Evolutionary conservation across 2,888 invertebrate species (phyloP).

Genomic region (Tridacna gigas): DNA sequence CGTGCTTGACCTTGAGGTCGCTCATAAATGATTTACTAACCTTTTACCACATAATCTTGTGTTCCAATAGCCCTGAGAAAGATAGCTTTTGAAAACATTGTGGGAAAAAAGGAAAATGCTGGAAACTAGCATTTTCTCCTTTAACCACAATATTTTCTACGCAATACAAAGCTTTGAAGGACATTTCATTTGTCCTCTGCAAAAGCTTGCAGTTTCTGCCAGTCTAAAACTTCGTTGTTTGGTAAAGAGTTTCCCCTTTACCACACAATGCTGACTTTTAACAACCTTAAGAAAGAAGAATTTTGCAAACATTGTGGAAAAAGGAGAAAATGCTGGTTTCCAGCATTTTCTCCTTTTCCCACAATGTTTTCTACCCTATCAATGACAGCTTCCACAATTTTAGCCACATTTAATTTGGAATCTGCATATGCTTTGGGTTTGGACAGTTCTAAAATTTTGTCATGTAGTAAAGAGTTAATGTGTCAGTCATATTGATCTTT

Average conservation of each 20-base stretch:
- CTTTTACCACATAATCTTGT: not conserved
- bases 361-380: not conserved
- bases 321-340: not conserved
- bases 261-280: no score
- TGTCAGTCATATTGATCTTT: constrained; percentile 65
- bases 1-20: no score
- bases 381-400: no score
- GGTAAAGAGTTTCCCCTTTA: no score
- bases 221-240: no score
- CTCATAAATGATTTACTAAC: no score
- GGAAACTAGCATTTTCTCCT: not conserved
- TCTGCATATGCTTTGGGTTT: not conserved
- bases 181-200: not conserved
- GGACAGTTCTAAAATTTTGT: not conserved
- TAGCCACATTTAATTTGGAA: not conserved
- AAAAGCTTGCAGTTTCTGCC: not conserved
- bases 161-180: no score
- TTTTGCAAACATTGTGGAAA: not conserved
- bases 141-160: not conserved
- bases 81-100: not conserved
- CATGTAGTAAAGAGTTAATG: not conserved
- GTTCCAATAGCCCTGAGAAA: no score
- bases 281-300: no score
- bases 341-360: not conserved
- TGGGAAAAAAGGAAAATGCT: not conserved